phyloP scores from a whole-genome alignment of 2,888 invertebrate genomes.

The Hedychridium roseum region DNA sequence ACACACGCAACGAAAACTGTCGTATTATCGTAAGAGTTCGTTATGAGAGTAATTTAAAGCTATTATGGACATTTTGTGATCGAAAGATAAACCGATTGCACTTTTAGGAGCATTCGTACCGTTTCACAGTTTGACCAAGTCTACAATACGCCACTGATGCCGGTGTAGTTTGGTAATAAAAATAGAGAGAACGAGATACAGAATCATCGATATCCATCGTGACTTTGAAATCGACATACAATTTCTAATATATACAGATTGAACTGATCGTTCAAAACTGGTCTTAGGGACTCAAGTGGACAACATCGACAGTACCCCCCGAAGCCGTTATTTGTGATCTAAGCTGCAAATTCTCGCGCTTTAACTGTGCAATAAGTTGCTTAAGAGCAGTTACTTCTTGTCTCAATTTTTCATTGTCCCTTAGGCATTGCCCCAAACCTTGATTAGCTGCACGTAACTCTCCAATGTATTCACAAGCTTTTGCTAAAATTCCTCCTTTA shows the following conservation, averaged over 20 bases:
- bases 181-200: too few relatives aligned
- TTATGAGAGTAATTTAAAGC: too few relatives aligned
- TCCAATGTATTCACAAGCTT: conserved; percentile 93
- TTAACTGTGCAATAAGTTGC: conserved; percentile 76
- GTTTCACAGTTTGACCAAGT: too few relatives aligned
- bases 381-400: conserved; percentile 76
- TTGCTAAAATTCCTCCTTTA: conserved; percentile 94
- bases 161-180: too few relatives aligned
- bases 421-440: conserved; percentile 71
- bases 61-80: too few relatives aligned
- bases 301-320: conserved; percentile 34
- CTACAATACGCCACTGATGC: too few relatives aligned
- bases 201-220: too few relatives aligned
- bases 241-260: conserved; percentile 37
- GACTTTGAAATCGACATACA: not conserved
- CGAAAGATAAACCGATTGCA: too few relatives aligned
- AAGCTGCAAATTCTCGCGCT: conserved; percentile 79
- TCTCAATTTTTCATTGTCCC: conserved; percentile 77
- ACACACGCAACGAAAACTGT: too few relatives aligned
- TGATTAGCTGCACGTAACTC: conserved; percentile 83
- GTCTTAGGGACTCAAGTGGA: conserved; percentile 46
- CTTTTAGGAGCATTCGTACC: too few relatives aligned
- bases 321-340: conserved; percentile 65
- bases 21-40: too few relatives aligned
- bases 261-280: conserved; percentile 15